A percentile compares a stretch with the other conserved stretches of the same genome.
Conservation (phyloP, 2,797 vertebrate species). For the Enteromius thamalakanensis region DNA sequence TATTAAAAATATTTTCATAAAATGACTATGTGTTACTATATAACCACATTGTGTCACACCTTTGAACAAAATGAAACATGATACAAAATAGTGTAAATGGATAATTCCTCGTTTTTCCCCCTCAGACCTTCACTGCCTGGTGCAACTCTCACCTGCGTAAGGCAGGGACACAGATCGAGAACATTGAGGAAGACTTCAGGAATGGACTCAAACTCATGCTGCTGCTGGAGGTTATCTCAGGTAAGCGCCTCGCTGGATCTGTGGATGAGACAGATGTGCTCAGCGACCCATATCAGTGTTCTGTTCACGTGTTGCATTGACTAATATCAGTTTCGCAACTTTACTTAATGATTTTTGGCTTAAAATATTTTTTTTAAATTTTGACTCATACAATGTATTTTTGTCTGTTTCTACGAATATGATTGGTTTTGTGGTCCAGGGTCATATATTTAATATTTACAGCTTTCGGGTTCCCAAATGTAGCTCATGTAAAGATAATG, state of each 20-base stretch:
- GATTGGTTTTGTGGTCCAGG: too few relatives aligned
- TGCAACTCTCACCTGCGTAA: constrained; percentile 93
- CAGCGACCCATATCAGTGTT: background rate
- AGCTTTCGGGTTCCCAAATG: background rate
- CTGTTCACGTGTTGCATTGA: background rate
- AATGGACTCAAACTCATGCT: constrained; percentile 93
- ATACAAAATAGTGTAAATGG: background rate
- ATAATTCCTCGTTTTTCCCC: background rate
- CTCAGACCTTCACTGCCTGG: constrained; percentile 77
- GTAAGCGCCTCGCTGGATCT: constrained; percentile 57
- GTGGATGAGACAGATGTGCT: background rate
- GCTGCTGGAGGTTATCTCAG: constrained; percentile 90
- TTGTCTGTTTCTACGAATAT: too few relatives aligned
- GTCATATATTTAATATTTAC: too few relatives aligned
- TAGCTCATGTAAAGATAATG: background rate
- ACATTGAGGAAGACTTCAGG: constrained; percentile 90
- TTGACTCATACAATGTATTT: too few relatives aligned
- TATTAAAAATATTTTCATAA: background rate
- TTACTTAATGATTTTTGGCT: background rate
- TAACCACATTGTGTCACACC: background rate
- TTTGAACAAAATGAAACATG: background rate
- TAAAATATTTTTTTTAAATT: too few relatives aligned
- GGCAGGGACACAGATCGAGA: constrained; percentile 90
- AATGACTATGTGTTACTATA: background rate
- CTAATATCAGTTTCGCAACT: background rate